Conservation (phyloP, 92 coral and sea anemone species). For the Virgularia gustaviana region DNA sequence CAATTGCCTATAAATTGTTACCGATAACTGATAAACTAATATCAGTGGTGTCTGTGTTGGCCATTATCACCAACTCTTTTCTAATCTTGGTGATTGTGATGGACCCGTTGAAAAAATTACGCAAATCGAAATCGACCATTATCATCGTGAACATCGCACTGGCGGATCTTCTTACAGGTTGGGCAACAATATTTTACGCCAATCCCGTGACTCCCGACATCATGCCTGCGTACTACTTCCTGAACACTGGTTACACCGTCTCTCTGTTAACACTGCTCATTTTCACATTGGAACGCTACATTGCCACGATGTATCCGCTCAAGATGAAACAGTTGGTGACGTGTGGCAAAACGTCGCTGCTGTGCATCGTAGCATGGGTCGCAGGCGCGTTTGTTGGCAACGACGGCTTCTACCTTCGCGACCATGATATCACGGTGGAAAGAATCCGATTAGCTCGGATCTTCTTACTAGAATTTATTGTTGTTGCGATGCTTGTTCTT, state of each 20-base stretch:
- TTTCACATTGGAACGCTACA: conserved; percentile 38
- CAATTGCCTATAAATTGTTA: too few relatives aligned
- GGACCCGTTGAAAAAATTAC: not conserved
- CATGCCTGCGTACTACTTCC: not conserved
- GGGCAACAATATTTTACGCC: not conserved
- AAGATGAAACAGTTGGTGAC: conserved; percentile 27
- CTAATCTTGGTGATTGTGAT: not conserved
- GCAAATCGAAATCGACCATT: not conserved
- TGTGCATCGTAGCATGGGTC: conserved; percentile 23
- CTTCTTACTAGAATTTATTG: not conserved
- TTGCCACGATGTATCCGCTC: conserved; percentile 32
- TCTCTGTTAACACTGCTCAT: conserved; percentile 9
- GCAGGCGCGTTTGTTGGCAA: not conserved
- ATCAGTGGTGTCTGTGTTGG: not conserved
- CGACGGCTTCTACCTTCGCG: not conserved
- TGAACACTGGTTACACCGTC: not conserved
- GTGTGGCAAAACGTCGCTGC: not conserved
- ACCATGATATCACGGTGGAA: too few relatives aligned
- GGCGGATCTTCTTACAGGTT: not conserved
- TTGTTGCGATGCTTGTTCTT: conserved; percentile 10
- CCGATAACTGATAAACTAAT: too few relatives aligned
- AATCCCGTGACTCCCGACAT: too few relatives aligned
- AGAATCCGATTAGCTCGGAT: not conserved
- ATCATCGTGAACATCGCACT: not conserved
- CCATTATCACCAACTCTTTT: not conserved